Conservation (phyloP, 2,888 invertebrate species). For the Colostygia pectinataria region DNA sequence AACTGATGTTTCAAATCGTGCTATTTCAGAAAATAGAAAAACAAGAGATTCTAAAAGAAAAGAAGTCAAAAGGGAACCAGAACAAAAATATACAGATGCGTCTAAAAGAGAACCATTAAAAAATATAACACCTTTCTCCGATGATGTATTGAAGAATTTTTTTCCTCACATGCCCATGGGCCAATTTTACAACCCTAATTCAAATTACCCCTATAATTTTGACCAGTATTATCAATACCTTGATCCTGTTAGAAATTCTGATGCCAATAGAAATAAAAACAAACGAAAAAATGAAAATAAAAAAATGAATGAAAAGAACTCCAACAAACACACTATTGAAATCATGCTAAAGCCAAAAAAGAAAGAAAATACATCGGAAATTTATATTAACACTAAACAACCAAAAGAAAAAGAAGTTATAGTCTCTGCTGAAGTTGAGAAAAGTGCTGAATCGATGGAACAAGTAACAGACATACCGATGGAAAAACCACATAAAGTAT, state of each 20-base stretch:
- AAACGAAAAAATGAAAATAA: slow-evolving; percentile 21
- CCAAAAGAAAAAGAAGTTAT: slow-evolving; percentile 27
- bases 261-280: slow-evolving; percentile 24
- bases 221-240: slow-evolving; percentile 37
- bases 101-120: neutral
- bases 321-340: slow-evolving; percentile 15
- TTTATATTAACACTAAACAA: slow-evolving; percentile 16
- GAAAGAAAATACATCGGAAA: slow-evolving; percentile 25
- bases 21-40: slow-evolving; percentile 37
- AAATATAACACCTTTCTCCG: slow-evolving; percentile 11
- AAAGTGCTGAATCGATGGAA: slow-evolving; percentile 25
- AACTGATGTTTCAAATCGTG: slow-evolving; percentile 26
- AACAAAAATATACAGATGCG: neutral
- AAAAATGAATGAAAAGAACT: slow-evolving; percentile 3
- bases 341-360: slow-evolving; percentile 29
- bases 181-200: slow-evolving; percentile 26
- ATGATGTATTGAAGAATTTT: slow-evolving; percentile 23
- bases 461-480: slow-evolving; percentile 27
- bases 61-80: slow-evolving; percentile 4
- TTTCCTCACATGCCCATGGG: slow-evolving; percentile 30
- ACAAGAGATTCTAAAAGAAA: slow-evolving; percentile 31
- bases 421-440: slow-evolving; percentile 29
- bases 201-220: slow-evolving; percentile 34
- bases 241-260: slow-evolving; percentile 11
- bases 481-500: slow-evolving; percentile 26